These are phyloP conservation scores for Carcharodon carcharias DNA, from an alignment of 2,797 vertebrate genomes.

Conservation along the genomic window DNA sequence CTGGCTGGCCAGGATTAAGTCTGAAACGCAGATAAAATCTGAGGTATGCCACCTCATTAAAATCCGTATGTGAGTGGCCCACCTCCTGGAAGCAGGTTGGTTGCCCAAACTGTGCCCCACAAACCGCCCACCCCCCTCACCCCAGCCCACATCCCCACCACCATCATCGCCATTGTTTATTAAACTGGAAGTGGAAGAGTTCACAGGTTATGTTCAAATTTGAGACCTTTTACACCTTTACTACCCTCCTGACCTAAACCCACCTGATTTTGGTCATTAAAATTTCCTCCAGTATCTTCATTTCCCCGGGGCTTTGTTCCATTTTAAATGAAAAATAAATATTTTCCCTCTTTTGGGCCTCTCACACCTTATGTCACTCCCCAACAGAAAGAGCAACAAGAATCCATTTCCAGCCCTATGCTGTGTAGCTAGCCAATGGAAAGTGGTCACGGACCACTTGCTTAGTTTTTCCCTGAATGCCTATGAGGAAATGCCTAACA, in stretches of 20 bases:
- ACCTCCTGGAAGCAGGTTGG: no score
- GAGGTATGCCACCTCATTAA: no score
- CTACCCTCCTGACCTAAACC: not conserved
- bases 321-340: not conserved
- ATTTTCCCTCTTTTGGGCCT: not conserved
- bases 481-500: no score
- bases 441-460: no score
- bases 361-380: not conserved
- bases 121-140: no score
- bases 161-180: not conserved
- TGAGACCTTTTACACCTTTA: not conserved
- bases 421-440: not conserved
- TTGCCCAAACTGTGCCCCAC: no score
- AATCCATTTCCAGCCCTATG: not conserved
- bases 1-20: no score
- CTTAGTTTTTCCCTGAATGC: no score
- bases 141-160: not conserved
- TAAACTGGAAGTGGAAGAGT: not conserved
- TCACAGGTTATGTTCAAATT: no score
- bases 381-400: not conserved
- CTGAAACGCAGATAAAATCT: no score
- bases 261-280: not conserved
- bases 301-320: not conserved
- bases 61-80: no score
- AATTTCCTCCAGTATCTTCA: not conserved